Percentiles rank a stretch among this genome's conserved stretches.
Conservation (phyloP, 1,140 invertebrate genomes). For the Caligus rogercresseyi region DNA sequence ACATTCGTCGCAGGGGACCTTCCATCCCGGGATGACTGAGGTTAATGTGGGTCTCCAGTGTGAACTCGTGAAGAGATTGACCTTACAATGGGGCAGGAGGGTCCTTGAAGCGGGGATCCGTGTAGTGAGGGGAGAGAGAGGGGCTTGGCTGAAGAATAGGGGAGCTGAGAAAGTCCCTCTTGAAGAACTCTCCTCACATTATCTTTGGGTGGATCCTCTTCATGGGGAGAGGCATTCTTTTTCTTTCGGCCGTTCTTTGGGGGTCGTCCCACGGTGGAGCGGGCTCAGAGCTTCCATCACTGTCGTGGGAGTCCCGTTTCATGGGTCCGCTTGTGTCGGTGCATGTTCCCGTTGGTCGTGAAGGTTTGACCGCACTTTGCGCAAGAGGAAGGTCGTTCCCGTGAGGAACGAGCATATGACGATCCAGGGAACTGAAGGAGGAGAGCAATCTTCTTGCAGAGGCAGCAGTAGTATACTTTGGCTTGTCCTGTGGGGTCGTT, state of each 20-base stretch:
- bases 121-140: background rate
- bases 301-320: conserved; percentile 25
- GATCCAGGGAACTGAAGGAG: conserved; percentile 54
- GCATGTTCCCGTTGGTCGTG: conserved; percentile 74
- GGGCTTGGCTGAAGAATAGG: background rate
- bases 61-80: background rate
- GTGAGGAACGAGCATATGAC: conserved; percentile 56
- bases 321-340: conserved; percentile 58
- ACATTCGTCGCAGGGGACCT: conserved; percentile 15
- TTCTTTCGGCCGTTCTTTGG: conserved; percentile 12
- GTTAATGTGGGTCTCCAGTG: conserved; percentile 9
- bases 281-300: conserved; percentile 23
- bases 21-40: background rate
- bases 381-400: conserved; percentile 55
- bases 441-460: conserved; percentile 41
- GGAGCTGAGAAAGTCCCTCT: background rate
- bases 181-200: background rate
- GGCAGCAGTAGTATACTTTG: conserved; percentile 32
- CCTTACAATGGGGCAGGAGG: conserved; percentile 23
- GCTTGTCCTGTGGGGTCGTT: conserved; percentile 23
- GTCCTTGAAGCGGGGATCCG: conserved; percentile 3
- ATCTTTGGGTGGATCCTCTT: conserved; percentile 19
- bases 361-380: conserved; percentile 58
- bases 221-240: conserved; percentile 2
- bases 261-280: conserved; percentile 27